Evolutionary conservation across 2,797 vertebrate genomes (phyloP).

Genomic region (Pygocentrus nattereri): DNA sequence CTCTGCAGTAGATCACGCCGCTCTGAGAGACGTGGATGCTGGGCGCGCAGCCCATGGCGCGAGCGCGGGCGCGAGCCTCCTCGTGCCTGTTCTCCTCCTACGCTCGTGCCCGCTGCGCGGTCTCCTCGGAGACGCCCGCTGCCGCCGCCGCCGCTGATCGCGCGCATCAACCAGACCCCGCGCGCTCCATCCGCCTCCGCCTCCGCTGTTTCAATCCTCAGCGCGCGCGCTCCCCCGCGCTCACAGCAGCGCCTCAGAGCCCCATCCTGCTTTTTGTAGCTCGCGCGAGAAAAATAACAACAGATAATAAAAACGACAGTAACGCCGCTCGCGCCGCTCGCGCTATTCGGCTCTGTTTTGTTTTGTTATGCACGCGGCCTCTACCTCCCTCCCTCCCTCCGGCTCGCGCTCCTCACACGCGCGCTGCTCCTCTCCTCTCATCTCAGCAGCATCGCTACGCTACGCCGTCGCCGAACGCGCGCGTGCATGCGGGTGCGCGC

Average conservation of each 20-base stretch:
- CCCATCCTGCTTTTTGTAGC: not conserved
- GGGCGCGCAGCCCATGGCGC: constrained; percentile 94
- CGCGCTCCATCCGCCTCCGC: not conserved
- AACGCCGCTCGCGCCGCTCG: not conserved
- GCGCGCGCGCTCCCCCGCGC: not conserved
- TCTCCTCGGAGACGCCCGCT: not conserved
- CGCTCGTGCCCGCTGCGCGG: not conserved
- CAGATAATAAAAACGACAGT: too few relatives aligned
- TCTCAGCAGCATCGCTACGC: not conserved
- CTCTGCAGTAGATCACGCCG: constrained; percentile 97
- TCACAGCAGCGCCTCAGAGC: not conserved
- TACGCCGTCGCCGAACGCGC: not conserved
- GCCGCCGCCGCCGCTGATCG: too few relatives aligned
- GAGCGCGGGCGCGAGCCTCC: not conserved
- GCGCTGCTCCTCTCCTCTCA: not conserved
- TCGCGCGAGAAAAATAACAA: too few relatives aligned
- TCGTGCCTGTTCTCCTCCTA: not conserved
- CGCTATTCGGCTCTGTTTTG: too few relatives aligned
- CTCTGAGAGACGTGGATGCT: constrained; percentile 98
- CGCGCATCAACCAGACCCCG: not conserved
- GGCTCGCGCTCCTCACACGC: not conserved
- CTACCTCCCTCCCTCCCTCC: too few relatives aligned
- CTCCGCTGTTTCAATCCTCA: not conserved
- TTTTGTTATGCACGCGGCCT: not conserved
- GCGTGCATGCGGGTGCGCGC: too few relatives aligned